Conservation (phyloP, 2,888 invertebrate species). For the Galeopsomyia nigrocyanea region DNA sequence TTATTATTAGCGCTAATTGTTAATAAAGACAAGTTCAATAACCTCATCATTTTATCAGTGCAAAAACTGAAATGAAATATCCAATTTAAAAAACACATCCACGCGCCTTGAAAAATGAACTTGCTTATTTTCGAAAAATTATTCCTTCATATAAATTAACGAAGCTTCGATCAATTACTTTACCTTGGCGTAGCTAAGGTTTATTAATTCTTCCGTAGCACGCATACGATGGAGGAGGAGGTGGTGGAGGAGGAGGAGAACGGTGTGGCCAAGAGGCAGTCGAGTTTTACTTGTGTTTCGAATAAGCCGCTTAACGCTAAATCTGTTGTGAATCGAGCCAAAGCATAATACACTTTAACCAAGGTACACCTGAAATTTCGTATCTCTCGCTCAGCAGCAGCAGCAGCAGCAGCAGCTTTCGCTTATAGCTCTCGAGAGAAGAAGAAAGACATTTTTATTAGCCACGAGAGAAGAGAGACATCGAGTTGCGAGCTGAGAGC, state of each 20-base stretch:
- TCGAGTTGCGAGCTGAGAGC: slow-evolving; percentile 15
- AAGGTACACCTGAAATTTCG: slow-evolving; percentile 8
- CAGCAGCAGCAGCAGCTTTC: not conserved
- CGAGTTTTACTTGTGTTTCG: slow-evolving; percentile 6
- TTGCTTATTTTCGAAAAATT: not conserved
- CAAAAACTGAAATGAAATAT: too few species aligned
- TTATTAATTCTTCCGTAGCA: too few species aligned
- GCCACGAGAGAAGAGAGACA: not conserved
- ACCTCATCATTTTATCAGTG: too few species aligned
- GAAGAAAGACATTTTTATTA: not conserved
- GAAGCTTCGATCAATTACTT: slow-evolving; percentile 17
- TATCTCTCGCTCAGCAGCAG: not conserved
- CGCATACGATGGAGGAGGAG: too few species aligned
- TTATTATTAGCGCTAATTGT: too few species aligned
- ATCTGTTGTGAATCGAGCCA: slow-evolving; percentile 12
- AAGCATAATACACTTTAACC: not conserved
- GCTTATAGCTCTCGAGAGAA: slow-evolving; percentile 1
- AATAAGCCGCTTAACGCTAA: slow-evolving; percentile 26
- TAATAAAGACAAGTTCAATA: too few species aligned
- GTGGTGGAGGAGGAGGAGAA: too few species aligned
- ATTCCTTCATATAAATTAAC: not conserved
- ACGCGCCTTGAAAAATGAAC: too few species aligned
- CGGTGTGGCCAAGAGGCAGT: too few species aligned
- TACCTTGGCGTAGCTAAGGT: not conserved
- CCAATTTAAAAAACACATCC: too few species aligned